Percentiles rank a stretch among this genome's conserved stretches.
Evolutionary conservation across 2,888 invertebrate genomes (phyloP).

Genomic region (Catocala nupta): DNA sequence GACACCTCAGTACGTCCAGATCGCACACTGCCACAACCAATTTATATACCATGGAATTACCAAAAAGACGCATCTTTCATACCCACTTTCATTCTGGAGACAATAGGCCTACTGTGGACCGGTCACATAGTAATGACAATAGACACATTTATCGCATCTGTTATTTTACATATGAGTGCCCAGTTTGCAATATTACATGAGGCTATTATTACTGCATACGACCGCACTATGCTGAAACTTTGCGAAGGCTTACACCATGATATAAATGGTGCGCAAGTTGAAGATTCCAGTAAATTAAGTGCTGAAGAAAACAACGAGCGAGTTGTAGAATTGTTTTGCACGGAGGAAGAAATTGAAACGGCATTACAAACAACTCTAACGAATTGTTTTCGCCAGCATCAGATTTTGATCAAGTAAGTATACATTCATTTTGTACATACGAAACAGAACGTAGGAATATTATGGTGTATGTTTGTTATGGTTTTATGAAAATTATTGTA

Average conservation of each 20-base stretch:
- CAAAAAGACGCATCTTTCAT: constrained; percentile 72
- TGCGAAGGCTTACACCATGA: constrained; percentile 48
- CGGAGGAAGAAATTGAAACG: constrained; percentile 67
- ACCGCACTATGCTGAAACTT: constrained; percentile 68
- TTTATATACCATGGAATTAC: constrained; percentile 82
- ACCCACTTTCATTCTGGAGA: constrained; percentile 75
- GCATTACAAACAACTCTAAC: constrained; percentile 67
- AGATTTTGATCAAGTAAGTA: constrained; percentile 74
- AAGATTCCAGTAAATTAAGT: constrained; percentile 27
- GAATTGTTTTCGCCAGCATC: constrained; percentile 78
- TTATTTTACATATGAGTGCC: constrained; percentile 80
- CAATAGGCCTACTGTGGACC: constrained; percentile 79
- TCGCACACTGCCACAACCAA: constrained; percentile 78
- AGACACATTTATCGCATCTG: constrained; percentile 80
- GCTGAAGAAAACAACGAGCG: constrained; percentile 59
- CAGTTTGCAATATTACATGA: constrained; percentile 77
- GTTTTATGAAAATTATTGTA: no score
- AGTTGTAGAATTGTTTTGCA: constrained; percentile 61
- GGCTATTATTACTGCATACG: constrained; percentile 73
- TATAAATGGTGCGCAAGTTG: constrained; percentile 33
- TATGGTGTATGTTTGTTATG: no score
- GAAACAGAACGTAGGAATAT: no score
- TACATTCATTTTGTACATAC: background rate
- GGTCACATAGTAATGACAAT: constrained; percentile 83
- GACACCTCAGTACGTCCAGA: constrained; percentile 60